Percentiles rank a stretch among this genome's conserved stretches.
Conservation (phyloP, 2,113 vertebrate genomes). For the Protomyctophum bolini region DNA sequence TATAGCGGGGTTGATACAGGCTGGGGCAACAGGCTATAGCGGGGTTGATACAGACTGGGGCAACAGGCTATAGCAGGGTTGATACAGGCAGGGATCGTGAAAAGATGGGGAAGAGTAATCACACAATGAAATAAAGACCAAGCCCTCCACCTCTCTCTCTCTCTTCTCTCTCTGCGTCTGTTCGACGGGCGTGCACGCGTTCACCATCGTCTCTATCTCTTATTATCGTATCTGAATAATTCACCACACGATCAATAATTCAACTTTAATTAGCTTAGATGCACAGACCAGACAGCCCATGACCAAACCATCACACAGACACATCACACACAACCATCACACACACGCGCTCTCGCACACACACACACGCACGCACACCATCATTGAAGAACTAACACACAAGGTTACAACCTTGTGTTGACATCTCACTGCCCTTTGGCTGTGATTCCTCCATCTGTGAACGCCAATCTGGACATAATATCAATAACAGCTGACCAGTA, state of each 20-base stretch:
- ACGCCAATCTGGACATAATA: no score
- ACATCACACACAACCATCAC: no score
- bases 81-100: constrained; percentile 2
- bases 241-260: constrained; percentile 74
- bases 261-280: constrained; percentile 74
- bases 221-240: constrained; percentile 73
- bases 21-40: no score
- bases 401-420: no score
- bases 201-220: constrained; percentile 71
- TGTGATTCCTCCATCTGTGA: no score
- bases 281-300: constrained; percentile 51
- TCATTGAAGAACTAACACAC: no score
- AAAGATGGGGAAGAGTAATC: constrained; percentile 42
- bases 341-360: no score
- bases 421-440: no score
- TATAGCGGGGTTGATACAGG: no score
- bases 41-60: no score
- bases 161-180: constrained; percentile 16
- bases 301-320: constrained; percentile 32
- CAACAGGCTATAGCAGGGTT: constrained; percentile 9
- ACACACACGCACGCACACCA: no score
- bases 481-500: no score
- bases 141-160: constrained; percentile 21
- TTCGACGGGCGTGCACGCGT: constrained; percentile 57
- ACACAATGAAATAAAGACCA: constrained; percentile 51